These are phyloP conservation scores for Pseudorectes ferrugineus DNA, from an alignment of 2,113 vertebrate genomes.

Conservation along the genomic window DNA sequence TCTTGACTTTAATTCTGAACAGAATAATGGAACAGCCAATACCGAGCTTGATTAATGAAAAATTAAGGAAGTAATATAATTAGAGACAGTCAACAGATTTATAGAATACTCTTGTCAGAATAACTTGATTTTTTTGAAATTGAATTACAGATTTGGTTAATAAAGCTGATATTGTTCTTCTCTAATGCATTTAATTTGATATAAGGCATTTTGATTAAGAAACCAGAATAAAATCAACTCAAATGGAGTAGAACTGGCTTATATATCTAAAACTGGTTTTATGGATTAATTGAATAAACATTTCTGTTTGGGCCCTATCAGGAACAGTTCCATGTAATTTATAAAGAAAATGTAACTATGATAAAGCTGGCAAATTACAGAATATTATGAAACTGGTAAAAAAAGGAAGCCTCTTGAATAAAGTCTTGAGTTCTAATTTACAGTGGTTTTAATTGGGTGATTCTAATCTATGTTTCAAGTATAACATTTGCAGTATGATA, in stretches of 20 bases:
- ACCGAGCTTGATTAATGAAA: slow-evolving; percentile 5
- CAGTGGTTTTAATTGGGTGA: not conserved
- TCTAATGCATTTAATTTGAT: slow-evolving; percentile 43
- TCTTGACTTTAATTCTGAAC: slow-evolving; percentile 18
- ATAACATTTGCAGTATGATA: not conserved
- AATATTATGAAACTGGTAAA: not conserved
- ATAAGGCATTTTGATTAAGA: slow-evolving; percentile 39
- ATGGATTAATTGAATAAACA: not conserved
- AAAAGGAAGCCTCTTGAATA: not conserved
- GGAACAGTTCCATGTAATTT: not conserved
- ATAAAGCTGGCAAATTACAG: not conserved
- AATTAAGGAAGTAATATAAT: slow-evolving; percentile 35
- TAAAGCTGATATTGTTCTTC: slow-evolving; percentile 30
- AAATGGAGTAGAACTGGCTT: slow-evolving; percentile 2
- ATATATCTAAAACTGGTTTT: not conserved
- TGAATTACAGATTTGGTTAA: slow-evolving; percentile 47
- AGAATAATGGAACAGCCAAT: slow-evolving; percentile 4
- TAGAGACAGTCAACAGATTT: slow-evolving; percentile 32
- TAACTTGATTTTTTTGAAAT: slow-evolving; percentile 43
- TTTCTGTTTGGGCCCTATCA: not conserved
- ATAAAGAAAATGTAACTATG: not conserved
- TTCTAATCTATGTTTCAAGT: not conserved
- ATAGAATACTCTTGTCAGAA: slow-evolving; percentile 35
- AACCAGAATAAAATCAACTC: slow-evolving; percentile 9
- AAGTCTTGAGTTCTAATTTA: not conserved